Evolutionary conservation across 37 sponge, comb jelly and placozoan genomes (phyloP), one percentile per base, ranked within the genome.

Genomic region (Agelas oroides): DNA sequence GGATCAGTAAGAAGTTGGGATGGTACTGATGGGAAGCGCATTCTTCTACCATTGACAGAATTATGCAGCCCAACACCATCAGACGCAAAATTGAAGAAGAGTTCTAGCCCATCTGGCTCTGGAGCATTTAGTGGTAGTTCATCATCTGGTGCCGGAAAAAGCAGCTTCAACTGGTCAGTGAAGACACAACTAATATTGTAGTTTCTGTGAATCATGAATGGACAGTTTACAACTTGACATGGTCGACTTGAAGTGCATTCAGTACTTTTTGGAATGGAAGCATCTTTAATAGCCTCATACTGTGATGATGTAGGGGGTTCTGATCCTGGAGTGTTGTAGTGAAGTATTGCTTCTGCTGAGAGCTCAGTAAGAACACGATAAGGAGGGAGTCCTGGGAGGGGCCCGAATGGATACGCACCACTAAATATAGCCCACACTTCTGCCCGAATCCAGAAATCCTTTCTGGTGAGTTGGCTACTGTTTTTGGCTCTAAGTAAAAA

Each of bases 81-180:
- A 5, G 71, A 82, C 0, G 63, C 83, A 54, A 82, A 82, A 57
- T 82, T 82, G n/a, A 82, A 71, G 59, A 82, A 71, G 3, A 46
- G 3, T 46, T 46, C 46, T 23, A 55, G 58, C 5, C 39, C 70
- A 19, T 31, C 1, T 32, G 33, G 33, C 8, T 46, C 46, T 8
- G 46, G 46, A 12, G 3, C 46, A 8, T 46, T 46, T 12, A 46
- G 46, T 46, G 46, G 46, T 17, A 70, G n/a, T 17, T 54, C 21
- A 28, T 82, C 36, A 18, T 12, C 17, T 28, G 73, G 57, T 0
- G 46, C 46, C 8, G 46, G 46, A 23, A 57, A 54, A 17, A 71
- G 59, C 17, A 82, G 73, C 20, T 35, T 54, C 27, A 71, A 59
- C 31, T 82, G 59, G 41, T 60, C 15, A 35, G 72, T 32, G 32